Evolutionary conservation across 2,113 vertebrate genomes (phyloP), one percentile per base, ranked within the genome.

Genomic region (human (Homo sapiens)): DNA sequence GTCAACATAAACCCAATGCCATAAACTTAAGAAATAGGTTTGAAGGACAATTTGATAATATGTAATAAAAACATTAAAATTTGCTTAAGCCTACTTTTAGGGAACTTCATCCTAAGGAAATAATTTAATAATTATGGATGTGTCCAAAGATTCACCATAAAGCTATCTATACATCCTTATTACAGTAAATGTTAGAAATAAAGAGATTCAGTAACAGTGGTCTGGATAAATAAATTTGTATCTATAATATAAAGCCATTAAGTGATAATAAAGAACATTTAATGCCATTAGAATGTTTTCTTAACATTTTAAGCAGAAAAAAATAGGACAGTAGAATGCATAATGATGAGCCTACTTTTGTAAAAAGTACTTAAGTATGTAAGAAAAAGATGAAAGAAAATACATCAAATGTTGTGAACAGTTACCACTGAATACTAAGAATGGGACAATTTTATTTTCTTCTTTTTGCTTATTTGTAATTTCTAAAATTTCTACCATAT

Each of bases 191-290:
- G 85, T 79, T 91, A 89, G 45, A 50, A 78, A 50, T 38, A 86
- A 90, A 93, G 45, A 86, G 32, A 17, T 76, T 59, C 30, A 95
- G 81, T 22, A 94, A 89, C 48, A 93, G 45, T 86, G 52, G 22
- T 72, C 50, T 88, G n/a, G 38, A 88, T 86, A 96, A 97, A 94
- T 91, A 92, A 48, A 90, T 61, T 90, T 79, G 87, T 89, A 32
- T 27, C 14, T 14, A 75, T 76, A 68, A 70, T 97, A 82, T 38
- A n/a, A 95, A 81, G 17, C 8, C 78, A 94, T 84, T 96, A 86
- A 95, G 61, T 38, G 32, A 94, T 75, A 96, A 52, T 78, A 32
- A 96, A 75, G 75, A 96, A 70, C 90, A 90, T 95, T 92, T 96
- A 73, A 89, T 64, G 11, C 38, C 30, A 82, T 79, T 81, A 85